Percentiles rank a stretch among this genome's conserved stretches.
Conservation (phyloP, 2,113 vertebrate species). For the Boulengeromyrus knoepffleri region DNA sequence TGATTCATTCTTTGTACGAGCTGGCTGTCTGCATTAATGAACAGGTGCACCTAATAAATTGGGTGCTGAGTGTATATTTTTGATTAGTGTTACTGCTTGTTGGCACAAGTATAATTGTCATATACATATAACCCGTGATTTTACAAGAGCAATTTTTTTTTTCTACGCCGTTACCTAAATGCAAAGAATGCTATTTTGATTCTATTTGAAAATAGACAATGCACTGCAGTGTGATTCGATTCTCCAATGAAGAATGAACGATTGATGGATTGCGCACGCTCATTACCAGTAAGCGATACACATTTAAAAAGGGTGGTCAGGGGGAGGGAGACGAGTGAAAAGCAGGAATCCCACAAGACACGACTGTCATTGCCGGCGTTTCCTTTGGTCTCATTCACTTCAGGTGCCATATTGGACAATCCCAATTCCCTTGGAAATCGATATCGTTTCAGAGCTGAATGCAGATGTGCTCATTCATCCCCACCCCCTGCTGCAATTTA, state of each 20-base stretch:
- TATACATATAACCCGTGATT: background rate
- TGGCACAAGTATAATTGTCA: background rate
- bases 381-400: background rate
- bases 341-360: background rate
- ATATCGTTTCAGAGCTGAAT: background rate
- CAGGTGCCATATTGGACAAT: background rate
- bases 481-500: background rate
- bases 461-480: background rate
- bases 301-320: background rate
- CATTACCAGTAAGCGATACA: background rate
- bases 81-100: background rate
- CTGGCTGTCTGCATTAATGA: background rate
- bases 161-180: background rate
- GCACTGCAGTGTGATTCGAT: background rate
- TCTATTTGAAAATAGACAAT: background rate
- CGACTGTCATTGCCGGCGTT: background rate
- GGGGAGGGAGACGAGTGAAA: background rate
- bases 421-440: background rate
- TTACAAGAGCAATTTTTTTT: background rate
- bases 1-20: background rate
- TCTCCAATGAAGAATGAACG: background rate
- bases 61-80: background rate
- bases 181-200: background rate
- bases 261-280: background rate
- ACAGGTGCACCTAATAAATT: background rate